Conservation (phyloP, 2,797 vertebrate species). For the Babyrousa celebensis region DNA sequence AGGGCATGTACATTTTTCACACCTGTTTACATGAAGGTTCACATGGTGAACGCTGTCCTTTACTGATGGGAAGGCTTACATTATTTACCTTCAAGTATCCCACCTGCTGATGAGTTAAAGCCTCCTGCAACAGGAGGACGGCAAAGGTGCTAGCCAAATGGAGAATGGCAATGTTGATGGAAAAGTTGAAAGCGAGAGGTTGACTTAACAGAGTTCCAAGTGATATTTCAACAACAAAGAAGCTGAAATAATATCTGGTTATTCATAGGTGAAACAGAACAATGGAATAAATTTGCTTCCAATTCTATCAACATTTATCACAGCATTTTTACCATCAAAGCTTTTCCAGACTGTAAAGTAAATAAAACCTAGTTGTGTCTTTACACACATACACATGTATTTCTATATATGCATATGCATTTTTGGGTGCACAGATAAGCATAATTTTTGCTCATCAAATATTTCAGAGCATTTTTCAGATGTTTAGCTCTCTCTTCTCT, state of each 20-base stretch:
- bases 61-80: conserved; percentile 13
- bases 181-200: neutral
- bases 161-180: neutral
- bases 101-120: neutral
- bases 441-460: conserved; percentile 75
- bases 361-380: conserved; percentile 67
- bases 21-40: neutral
- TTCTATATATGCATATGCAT: neutral
- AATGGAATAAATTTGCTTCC: neutral
- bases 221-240: conserved; percentile 2
- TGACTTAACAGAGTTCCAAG: neutral
- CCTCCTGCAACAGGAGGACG: neutral
- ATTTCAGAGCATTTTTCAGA: conserved; percentile 73
- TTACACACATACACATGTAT: neutral
- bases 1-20: neutral
- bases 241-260: neutral
- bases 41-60: neutral
- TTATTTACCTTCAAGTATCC: neutral
- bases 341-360: conserved; percentile 32
- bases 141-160: neutral
- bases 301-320: conserved; percentile 66
- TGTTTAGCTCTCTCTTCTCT: conserved; percentile 63
- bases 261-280: conserved; percentile 13
- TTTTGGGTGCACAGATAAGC: conserved; percentile 72
- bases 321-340: conserved; percentile 52